Evolutionary conservation across 2,797 vertebrate species (phyloP), one percentile per base, ranked within the genome.

Genomic region (Sternarchorhynchus goeldii): DNA sequence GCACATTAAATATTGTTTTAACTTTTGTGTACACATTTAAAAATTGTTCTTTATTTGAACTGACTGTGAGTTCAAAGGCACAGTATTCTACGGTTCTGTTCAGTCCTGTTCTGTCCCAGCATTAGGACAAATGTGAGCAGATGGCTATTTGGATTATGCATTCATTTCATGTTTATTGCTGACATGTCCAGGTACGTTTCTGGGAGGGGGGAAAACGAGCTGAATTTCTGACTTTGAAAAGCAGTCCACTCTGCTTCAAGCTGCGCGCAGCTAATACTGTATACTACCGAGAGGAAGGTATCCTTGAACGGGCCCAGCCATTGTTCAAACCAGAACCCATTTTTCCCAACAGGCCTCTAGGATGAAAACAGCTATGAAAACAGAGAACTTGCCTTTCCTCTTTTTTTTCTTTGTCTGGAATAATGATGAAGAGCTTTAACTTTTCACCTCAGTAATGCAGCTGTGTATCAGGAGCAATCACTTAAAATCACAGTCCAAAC

Each of bases 301-400:
- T 62, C 39, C 29, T 70, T 62, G 18, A 62, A 18, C 31, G 31
- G 58, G 76, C 62, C 25, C 58, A 56, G 31, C n/a, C 67, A 36
- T 63, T 77, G 76, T 71, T 56, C 60, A 62, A 10, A 29, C 7
- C 53, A 10, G 29, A 25, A 77, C 39, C 29, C 56, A 41, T 18
- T 62, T 70, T 60, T 25, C 64, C 18, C 20, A 67, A 7, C n/a
- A 66, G 56, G 18, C 18, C 31, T 1, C n/a, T 8, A 62, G 64
- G 5, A 41, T 45, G 65, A 21, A 67, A 50, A 25, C 25, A 21
- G 39, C 8, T 34, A 58, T 76, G 4, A 59, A 68, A 68, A 76
- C 31, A 68, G 39, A 67, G 21, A 56, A 66, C 36, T 2, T 6
- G 31, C 53, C 17, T 5, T 62, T 32, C 25, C 59, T 62, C 12